phyloP scores from a whole-genome alignment of 2,797 vertebrate genomes.

The Chromobotia macracanthus region DNA sequence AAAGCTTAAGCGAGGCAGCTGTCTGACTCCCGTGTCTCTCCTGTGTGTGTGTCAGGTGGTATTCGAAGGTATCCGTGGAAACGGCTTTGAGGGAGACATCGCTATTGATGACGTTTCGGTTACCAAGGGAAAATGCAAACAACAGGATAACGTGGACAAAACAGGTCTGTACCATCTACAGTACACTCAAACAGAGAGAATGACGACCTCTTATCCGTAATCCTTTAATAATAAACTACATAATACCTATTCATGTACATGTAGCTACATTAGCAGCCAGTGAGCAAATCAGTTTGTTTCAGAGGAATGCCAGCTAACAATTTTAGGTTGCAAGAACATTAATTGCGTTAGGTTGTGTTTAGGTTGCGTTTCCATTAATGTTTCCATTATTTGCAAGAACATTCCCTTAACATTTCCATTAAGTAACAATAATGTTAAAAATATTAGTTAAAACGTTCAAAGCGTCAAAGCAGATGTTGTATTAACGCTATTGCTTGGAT shows the following conservation, averaged over 20 bases:
- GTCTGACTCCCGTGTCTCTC: neutral
- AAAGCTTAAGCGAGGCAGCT: neutral
- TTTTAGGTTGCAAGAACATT: no score
- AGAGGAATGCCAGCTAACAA: no score
- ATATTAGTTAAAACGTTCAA: no score
- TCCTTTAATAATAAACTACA: neutral
- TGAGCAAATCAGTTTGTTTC: neutral
- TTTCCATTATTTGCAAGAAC: no score
- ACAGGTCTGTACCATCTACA: constrained; percentile 69
- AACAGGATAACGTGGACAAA: constrained; percentile 75
- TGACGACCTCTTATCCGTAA: neutral
- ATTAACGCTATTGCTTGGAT: no score
- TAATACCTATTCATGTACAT: neutral
- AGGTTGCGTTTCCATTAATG: no score
- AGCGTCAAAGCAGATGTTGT: no score
- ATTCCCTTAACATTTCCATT: no score
- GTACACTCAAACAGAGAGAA: neutral
- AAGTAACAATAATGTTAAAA: no score
- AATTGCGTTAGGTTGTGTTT: no score
- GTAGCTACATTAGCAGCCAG: no score
- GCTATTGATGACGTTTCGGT: constrained; percentile 94
- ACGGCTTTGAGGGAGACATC: constrained; percentile 91
- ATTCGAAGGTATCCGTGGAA: constrained; percentile 92
- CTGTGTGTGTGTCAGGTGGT: constrained; percentile 80
- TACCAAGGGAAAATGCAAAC: constrained; percentile 90